Evolutionary conservation across 2,888 invertebrate genomes (phyloP).

Genomic region (Amiota minor): DNA sequence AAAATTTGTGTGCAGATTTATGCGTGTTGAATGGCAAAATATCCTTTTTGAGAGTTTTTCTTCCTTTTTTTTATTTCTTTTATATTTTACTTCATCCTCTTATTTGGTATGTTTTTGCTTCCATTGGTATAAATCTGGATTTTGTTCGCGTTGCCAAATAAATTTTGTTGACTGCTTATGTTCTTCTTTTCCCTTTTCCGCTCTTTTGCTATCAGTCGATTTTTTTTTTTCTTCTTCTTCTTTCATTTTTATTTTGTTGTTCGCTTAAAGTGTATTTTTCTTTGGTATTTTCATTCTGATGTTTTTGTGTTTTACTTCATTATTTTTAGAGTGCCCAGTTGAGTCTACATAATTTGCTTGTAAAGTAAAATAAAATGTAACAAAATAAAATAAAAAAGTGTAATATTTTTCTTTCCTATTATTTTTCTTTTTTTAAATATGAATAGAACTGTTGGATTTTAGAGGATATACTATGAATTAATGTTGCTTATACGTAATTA

Average conservation of each 20-base stretch:
- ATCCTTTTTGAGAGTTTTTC: constrained; percentile 4
- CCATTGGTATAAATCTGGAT: background rate
- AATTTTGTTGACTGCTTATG: background rate
- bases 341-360: background rate
- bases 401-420: background rate
- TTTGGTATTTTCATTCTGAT: too few species aligned
- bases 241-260: background rate
- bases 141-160: background rate
- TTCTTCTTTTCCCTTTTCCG: constrained; percentile 8
- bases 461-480: constrained; percentile 1
- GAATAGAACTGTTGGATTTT: background rate
- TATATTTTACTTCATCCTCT: background rate
- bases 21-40: constrained; percentile 6
- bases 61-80: background rate
- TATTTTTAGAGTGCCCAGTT: background rate
- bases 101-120: constrained; percentile 1
- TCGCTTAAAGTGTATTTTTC: background rate
- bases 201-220: background rate
- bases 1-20: constrained; percentile 21
- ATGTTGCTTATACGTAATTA: constrained; percentile 10
- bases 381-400: background rate
- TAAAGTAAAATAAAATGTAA: background rate
- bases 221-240: background rate
- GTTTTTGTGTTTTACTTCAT: too few species aligned
- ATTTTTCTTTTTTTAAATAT: too few species aligned